phyloP scores from a whole-genome alignment of 2,888 invertebrate species.

The Cistogaster globosa region DNA sequence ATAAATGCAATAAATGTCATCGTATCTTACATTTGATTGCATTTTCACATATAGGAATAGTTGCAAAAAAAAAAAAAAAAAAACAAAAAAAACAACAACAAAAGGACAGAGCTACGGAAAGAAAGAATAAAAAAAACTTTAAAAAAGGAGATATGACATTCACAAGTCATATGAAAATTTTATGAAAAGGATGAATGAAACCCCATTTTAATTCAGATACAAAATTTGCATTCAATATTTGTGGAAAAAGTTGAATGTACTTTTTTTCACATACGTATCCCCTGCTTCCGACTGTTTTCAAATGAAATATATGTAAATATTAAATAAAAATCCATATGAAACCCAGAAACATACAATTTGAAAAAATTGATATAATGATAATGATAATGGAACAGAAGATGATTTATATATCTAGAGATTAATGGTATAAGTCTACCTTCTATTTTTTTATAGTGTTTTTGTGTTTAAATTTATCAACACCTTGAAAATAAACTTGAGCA shows the following conservation, averaged over 20 bases:
- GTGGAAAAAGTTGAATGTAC: slow-evolving; percentile 59
- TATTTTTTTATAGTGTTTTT: background rate
- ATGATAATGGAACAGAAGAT: slow-evolving; percentile 34
- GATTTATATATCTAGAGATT: slow-evolving; percentile 67
- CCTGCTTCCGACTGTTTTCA: background rate
- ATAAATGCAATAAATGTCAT: slow-evolving; percentile 66
- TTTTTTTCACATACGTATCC: background rate
- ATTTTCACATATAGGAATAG: slow-evolving; percentile 68
- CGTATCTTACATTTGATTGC: slow-evolving; percentile 74
- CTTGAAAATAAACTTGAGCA: slow-evolving; percentile 46
- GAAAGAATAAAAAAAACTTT: background rate
- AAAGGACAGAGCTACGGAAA: slow-evolving; percentile 16
- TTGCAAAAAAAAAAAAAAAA: slow-evolving; percentile 32
- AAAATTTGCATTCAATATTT: background rate
- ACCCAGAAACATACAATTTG: slow-evolving; percentile 31
- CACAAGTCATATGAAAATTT: slow-evolving; percentile 25
- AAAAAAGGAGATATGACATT: slow-evolving; percentile 29
- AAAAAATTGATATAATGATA: background rate
- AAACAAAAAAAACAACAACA: slow-evolving; percentile 21
- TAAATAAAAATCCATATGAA: slow-evolving; percentile 29
- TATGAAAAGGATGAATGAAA: slow-evolving; percentile 32
- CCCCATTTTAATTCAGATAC: background rate
- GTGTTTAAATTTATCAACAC: slow-evolving; percentile 40
- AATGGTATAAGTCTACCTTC: slow-evolving; percentile 54
- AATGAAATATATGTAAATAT: slow-evolving; percentile 25